Evolutionary conservation across 2,888 invertebrate species (phyloP), one percentile per base, ranked within the genome.

Genomic region (Pinctada fucata): DNA sequence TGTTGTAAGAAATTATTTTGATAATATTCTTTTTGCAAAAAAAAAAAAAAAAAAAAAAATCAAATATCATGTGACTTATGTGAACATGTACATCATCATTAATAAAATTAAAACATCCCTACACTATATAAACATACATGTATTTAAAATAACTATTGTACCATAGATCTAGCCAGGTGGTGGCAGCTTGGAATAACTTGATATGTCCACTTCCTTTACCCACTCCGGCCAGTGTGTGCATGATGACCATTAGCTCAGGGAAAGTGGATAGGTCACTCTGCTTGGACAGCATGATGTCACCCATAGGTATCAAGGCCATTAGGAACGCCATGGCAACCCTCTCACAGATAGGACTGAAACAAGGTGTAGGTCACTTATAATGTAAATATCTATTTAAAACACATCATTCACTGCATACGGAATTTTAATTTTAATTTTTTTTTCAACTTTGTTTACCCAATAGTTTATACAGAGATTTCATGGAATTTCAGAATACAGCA

Each of bases 151-250:
- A 31, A 31, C 58, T 10, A 52, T 72, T 86, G 77, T 78, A 91
- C 91, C 91, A 92, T 8, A 88, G 75, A 45, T 90, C 86, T 1
- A 98, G 94, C 97, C 97, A 97, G 64, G 95, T 94, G 0, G 96
- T 95, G 8, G 95, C 94, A 0, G 97, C 96, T 77, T 96, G 95
- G 92, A 98, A 97, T 31, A 98, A 93, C 49, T 95, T 94, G 2
- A 95, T 93, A 91, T 98, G 97, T 0, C 97, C 97, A 69, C 94
- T 93, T 49, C 97, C 97, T 3, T 95, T 94, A 45, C 97, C 96
- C 45, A 97, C 96, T 92, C 97, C 97, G 0, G 97, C 97, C 84
- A 98, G 91, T 71, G 95, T 96, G 2, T 95, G 95, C 96, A 96
- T 96, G 3, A 96, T 95, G 79, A 94, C 94, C 94, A 96, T 95